phyloP scores from a whole-genome alignment of 37 sponge, comb jelly and placozoan genomes.

The Theonella swinhoei region DNA sequence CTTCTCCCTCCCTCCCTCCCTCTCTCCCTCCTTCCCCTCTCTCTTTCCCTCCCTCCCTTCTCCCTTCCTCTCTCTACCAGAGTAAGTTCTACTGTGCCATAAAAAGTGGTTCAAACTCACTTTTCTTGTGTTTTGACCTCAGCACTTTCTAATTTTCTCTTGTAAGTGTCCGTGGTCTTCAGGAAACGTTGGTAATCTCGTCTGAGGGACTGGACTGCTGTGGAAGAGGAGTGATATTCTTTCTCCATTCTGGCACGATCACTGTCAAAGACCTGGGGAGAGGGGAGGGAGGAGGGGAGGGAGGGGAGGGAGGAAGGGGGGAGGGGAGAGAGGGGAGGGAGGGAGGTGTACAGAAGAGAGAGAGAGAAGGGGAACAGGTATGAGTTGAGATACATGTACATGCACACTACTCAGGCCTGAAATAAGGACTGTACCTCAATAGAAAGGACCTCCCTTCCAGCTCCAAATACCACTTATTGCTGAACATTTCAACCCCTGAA shows the following conservation, averaged over 20 bases:
- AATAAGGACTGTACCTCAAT: background rate
- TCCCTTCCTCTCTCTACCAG: background rate
- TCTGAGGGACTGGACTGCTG: conserved; percentile 36
- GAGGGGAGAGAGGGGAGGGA: background rate
- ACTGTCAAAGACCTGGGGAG: conserved; percentile 37
- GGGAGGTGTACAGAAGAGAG: too few relatives aligned
- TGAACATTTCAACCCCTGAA: too few relatives aligned
- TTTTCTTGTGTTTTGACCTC: conserved; percentile 24
- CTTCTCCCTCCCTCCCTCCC: background rate
- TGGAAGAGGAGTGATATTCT: conserved; percentile 22
- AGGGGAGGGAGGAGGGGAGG: background rate
- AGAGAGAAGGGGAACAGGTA: too few relatives aligned
- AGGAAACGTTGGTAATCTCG: conserved; percentile 27
- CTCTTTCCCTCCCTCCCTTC: background rate
- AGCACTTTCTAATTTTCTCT: conserved; percentile 40
- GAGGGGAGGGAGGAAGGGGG: too few relatives aligned
- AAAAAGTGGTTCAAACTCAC: conserved; percentile 50
- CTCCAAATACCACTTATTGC: background rate
- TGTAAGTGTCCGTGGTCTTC: conserved; percentile 34
- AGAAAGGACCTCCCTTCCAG: background rate
- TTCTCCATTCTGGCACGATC: conserved; percentile 37
- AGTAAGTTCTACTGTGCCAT: too few relatives aligned
- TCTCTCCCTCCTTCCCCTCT: background rate
- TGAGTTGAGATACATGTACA: too few relatives aligned
- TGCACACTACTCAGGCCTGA: too few relatives aligned